These are phyloP conservation scores for Agriopis leucophaearia DNA, from an alignment of 2,888 invertebrate species.

Conservation along the genomic window DNA sequence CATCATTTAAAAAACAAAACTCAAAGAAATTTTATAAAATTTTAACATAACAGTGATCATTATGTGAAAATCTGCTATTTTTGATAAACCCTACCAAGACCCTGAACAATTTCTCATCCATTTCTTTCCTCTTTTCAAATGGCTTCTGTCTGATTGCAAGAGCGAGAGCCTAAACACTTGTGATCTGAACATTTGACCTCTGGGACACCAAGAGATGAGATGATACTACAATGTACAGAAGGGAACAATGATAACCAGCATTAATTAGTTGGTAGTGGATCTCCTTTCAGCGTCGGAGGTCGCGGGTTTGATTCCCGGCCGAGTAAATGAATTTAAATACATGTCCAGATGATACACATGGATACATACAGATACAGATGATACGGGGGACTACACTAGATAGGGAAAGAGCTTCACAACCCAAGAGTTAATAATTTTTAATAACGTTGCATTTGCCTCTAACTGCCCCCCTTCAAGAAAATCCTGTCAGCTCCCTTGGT, in stretches of 20 bases:
- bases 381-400: too few relatives aligned
- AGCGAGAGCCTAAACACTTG: slow-evolving; percentile 24
- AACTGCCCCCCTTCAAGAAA: too few relatives aligned
- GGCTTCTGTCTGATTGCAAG: slow-evolving; percentile 22
- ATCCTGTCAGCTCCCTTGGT: too few relatives aligned
- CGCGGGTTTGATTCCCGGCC: neutral
- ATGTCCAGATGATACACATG: too few relatives aligned
- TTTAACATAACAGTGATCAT: too few relatives aligned
- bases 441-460: too few relatives aligned
- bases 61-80: neutral
- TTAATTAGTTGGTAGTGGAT: neutral
- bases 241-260: neutral
- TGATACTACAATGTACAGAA: slow-evolving; percentile 6
- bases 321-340: neutral
- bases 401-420: too few relatives aligned
- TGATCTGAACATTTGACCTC: slow-evolving; percentile 15
- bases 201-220: neutral
- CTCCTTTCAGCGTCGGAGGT: neutral
- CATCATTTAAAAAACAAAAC: too few relatives aligned
- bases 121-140: slow-evolving; percentile 7
- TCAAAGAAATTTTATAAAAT: too few relatives aligned
- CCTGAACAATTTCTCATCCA: neutral
- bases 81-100: neutral
- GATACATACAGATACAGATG: too few relatives aligned
- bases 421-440: too few relatives aligned